Evolutionary conservation across 2,888 invertebrate species (phyloP), one percentile per base, ranked within the genome.

Genomic region (Lasioglossum marginatum): DNA sequence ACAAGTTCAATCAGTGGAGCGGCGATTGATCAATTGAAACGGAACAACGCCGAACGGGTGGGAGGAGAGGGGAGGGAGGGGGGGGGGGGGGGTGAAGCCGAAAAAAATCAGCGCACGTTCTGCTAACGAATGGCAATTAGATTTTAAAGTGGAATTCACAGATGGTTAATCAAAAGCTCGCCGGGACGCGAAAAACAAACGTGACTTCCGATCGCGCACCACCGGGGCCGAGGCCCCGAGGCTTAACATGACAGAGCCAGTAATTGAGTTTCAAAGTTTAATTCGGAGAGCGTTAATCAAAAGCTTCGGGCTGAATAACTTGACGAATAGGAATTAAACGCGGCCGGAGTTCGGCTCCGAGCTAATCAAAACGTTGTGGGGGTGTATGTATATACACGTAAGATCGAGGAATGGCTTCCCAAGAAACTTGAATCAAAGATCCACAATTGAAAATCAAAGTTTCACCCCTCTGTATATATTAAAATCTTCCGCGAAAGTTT

Each of bases 261-360:
- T 34, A 45, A 73, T 79, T 63, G 34, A 79, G 60, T 45, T 34
- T 63, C 37, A 45, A 74, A 79, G 63, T 79, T 79, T 63, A 60
- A 48, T 66, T 57, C 68, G 27, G 40, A 12, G 31, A 68, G 68
- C 52, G 23, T 31, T n/a, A n/a, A 71, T 45, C 31, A 10, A 37
- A 66, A 37, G 63, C 57, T 60, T 37, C 23, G 60, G 27, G 43
- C 71, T 19, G 43, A 27, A 43, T 71, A 71, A 68, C 68, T 71
- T 45, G 71, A 71, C 43, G 43, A 23, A 31, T 40, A 43, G 57
- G 23, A 75, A 75, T 75, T 60, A 27, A 75, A 75, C 57, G 16
- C 2, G 19, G 52, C 10, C 60, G 27, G 37, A 43, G 31, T 57
- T 74, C 23, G 12, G 52, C 57, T 57, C 16, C 23, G 14, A n/a